A percentile compares a stretch with the other conserved stretches of the same genome.
These are phyloP conservation scores for Chelon labrosus DNA, from an alignment of 2,797 vertebrate genomes.

Conservation along the genomic window DNA sequence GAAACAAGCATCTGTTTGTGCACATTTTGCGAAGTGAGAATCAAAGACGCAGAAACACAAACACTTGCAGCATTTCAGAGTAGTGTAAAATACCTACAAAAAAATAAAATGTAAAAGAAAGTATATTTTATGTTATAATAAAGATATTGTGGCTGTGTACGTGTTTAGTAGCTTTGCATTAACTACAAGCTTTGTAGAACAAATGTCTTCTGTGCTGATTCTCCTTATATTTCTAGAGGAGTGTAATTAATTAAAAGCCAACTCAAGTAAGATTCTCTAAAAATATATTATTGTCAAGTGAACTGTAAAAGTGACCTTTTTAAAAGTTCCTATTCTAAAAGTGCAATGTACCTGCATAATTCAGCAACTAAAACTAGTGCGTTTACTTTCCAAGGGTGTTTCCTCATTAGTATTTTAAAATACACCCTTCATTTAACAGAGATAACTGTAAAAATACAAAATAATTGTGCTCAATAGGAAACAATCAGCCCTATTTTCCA, in stretches of 20 bases:
- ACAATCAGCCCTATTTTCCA: neutral
- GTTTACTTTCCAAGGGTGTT: neutral
- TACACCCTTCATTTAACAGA: neutral
- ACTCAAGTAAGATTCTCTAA: conserved; percentile 1
- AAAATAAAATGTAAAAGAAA: neutral
- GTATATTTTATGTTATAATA: neutral
- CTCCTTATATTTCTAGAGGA: neutral
- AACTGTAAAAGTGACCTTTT: conserved; percentile 20
- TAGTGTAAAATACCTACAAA: neutral
- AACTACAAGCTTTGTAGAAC: neutral
- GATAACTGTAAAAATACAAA: neutral
- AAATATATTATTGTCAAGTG: conserved; percentile 6
- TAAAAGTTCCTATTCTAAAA: conserved; percentile 12
- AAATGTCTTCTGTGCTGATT: conserved; percentile 1
- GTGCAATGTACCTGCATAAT: neutral
- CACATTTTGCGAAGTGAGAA: neutral
- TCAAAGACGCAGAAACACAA: neutral
- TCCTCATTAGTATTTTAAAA: neutral
- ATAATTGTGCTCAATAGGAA: neutral
- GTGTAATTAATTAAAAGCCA: no score
- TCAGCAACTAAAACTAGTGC: neutral
- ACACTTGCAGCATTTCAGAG: neutral
- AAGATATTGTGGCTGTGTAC: no score
- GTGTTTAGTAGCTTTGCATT: neutral
- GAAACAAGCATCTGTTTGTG: neutral